A percentile compares a stretch with the other conserved stretches of the same genome.
These are phyloP conservation scores for Balanococcus diminutus DNA, from an alignment of 2,888 invertebrate genomes.

Conservation along the genomic window DNA sequence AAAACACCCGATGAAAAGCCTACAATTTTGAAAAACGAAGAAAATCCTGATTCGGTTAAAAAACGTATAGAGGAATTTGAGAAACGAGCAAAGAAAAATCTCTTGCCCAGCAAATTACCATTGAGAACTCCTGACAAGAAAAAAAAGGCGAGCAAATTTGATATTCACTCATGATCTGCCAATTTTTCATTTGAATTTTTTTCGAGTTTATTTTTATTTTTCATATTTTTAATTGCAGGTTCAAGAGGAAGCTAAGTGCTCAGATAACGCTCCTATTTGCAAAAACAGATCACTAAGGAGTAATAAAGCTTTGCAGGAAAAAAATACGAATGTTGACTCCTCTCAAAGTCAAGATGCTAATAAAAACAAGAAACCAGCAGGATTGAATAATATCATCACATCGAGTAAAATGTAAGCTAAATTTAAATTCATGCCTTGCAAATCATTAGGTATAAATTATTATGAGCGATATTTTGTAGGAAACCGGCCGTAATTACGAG, in stretches of 20 bases:
- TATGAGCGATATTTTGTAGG: background rate
- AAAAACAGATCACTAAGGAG: background rate
- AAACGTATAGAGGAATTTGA: conserved; percentile 48
- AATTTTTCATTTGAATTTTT: background rate
- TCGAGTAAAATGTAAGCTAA: background rate
- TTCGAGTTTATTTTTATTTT: background rate
- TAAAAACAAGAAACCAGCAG: background rate
- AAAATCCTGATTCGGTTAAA: background rate
- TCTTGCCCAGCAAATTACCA: background rate
- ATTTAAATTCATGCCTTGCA: background rate
- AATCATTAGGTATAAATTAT: background rate
- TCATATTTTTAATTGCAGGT: background rate
- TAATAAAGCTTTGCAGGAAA: background rate
- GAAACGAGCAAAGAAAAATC: background rate
- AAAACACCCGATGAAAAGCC: background rate
- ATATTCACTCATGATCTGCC: background rate
- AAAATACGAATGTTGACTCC: background rate
- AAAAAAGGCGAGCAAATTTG: background rate
- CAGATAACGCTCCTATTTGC: background rate
- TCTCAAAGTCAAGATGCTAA: background rate
- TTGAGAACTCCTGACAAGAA: conserved; percentile 17
- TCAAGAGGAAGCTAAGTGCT: background rate
- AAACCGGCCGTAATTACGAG: background rate
- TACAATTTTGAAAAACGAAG: background rate
- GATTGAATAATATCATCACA: background rate